Evolutionary conservation across 1,140 invertebrate species (phyloP), one percentile per base, ranked within the genome.

Genomic region (Meloidogyne floridensis): DNA sequence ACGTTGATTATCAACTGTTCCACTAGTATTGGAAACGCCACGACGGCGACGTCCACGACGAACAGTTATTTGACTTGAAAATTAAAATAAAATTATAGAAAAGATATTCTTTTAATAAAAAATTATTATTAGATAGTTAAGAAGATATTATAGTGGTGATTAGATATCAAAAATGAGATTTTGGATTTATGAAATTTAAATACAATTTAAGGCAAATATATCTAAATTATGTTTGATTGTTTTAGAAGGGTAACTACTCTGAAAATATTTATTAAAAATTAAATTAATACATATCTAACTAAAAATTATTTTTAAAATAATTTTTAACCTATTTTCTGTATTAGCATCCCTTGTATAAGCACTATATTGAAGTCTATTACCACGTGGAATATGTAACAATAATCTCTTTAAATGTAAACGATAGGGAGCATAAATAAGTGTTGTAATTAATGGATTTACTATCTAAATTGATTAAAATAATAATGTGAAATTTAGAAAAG

Each of bases 351-450:
- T 82, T 69, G 86, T 84, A 75, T 86, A 87, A 56, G 59, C 82
- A 56, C 47, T 84, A 77, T 87, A 89, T 20, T 83, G 83, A 32
- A 83, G 79, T 13, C 87, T 83, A 80, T 90, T 89, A 20, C 87
- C 88, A 69, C 87, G 87, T 15, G 88, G 88, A 70, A 89, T 83
- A 73, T 90, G 88, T 53, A 89, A 84, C n/a, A 89, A 74, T n/a
- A 90, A 83, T 54, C 81, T 80, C 74, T 90, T 89, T 65, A 89
- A 83, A 0, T 87, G 86, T 54, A 86, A 47, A 9, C 88, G 80
- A 80, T 89, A 89, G 2, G 89, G 89, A n/a, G 88, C 86, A 71
- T 89, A 90, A 75, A 90, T 90, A 4, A 89, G 77, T 7, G 89
- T 80, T 9, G 88, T 89, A 78, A 89, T 89, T 13, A 89, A 81